Evolutionary conservation across 2,113 vertebrate genomes (phyloP), one percentile per base, ranked within the genome.

Genomic region (Kryptolebias marmoratus): DNA sequence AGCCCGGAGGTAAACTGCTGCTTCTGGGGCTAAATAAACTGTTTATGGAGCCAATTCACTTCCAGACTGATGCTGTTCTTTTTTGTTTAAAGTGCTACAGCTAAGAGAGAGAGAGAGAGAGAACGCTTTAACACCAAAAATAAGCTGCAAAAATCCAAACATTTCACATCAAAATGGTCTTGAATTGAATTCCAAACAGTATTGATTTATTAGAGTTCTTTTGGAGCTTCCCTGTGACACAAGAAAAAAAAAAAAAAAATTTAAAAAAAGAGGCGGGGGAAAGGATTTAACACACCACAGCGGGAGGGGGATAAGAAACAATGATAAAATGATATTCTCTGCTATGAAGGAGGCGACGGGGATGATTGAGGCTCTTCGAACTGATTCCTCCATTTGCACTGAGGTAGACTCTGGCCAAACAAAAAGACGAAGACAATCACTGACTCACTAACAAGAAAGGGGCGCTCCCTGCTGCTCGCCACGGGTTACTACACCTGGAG

Each of bases 401-500:
- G 96, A 97, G 96, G 97, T 97, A 98, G 97, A 96, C 95, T 94
- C 93, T 91, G 95, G 94, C 94, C 94, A 91, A 92, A 93, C 90
- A 94, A 91, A 91, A 89, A 90, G 81, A 92, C 83, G 73, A 91
- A 69, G 75, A 73, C 78, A 89, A 63, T 80, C 83, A 84, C 79
- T 72, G 72, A 82, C 73, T 61, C 55, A 68, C 67, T 39, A 69
- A 55, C 18, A 71, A 69, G 13, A 68, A 70, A 68, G 65, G 74
- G 74, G 42, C 39, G 59, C 77, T 66, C 88, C 87, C 88, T 90
- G 88, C 91, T 88, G 70, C 81, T 79, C 75, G 73, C 79, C 67
- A 69, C 85, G 90, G 87, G 68, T 90, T 84, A 69, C 86, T 78
- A 71, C 85, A 81, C 2, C 88, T 47, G 87, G 90, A 93, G 89